Conservation (phyloP, 2,888 invertebrate genomes). For the Polylopha cassiicola region DNA sequence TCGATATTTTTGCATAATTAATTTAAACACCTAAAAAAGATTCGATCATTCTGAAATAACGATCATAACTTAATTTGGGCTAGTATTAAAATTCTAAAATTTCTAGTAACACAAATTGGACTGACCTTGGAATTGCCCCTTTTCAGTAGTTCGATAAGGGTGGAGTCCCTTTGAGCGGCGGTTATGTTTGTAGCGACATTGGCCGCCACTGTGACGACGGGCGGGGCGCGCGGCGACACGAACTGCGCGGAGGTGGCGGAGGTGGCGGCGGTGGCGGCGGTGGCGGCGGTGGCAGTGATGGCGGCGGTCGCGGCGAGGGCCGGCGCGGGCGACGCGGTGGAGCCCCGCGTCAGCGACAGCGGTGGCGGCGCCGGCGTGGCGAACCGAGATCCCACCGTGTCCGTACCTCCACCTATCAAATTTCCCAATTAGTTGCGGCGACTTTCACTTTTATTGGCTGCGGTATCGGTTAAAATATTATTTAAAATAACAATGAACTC, state of each 20-base stretch:
- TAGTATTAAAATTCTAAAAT: too few species aligned
- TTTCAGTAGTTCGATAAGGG: conserved; percentile 86
- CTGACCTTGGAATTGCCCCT: conserved; percentile 78
- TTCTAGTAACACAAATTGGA: conserved; percentile 9
- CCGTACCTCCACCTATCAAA: conserved; percentile 44
- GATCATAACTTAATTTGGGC: too few species aligned
- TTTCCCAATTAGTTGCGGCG: conserved; percentile 8
- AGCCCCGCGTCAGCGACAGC: conserved; percentile 55
- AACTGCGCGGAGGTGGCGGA: conserved; percentile 69
- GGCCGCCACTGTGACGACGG: conserved; percentile 54
- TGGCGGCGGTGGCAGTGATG: conserved; percentile 58
- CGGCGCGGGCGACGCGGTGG: conserved; percentile 57
- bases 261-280: conserved; percentile 54
- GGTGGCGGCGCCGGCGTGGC: conserved; percentile 68
- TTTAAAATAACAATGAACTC: conserved; percentile 4
- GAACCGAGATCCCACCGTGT: conserved; percentile 49
- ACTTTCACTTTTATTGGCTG: conserved; percentile 18
- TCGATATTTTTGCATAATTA: too few species aligned
- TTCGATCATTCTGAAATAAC: too few species aligned
- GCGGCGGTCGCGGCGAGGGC: conserved; percentile 54
- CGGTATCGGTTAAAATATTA: conserved; percentile 5
- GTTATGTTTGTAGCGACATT: conserved; percentile 43
- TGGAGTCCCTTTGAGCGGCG: conserved; percentile 81
- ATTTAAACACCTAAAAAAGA: too few species aligned
- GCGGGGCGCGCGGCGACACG: conserved; percentile 65